These are phyloP conservation scores for Drosophila athabasca DNA, from an alignment of 1,140 invertebrate species.

Conservation along the genomic window DNA sequence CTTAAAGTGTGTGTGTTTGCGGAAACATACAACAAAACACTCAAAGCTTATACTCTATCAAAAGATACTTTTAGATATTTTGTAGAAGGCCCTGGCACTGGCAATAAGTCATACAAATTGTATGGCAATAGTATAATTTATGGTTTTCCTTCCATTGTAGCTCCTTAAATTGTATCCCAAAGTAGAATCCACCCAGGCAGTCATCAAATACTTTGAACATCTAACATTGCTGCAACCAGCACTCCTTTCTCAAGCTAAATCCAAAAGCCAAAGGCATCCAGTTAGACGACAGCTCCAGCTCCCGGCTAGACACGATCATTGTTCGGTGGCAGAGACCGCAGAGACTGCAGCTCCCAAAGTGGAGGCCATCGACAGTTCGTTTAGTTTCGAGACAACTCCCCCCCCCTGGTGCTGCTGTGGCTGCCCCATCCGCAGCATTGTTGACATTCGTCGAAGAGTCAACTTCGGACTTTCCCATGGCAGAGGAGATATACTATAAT, in stretches of 20 bases:
- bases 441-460: conserved; percentile 40
- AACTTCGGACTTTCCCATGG: conserved; percentile 50
- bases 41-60: background rate
- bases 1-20: background rate
- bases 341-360: conserved; percentile 27
- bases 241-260: background rate
- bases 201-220: conserved; percentile 19
- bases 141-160: too few species aligned
- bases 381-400: background rate
- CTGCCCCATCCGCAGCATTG: too few species aligned
- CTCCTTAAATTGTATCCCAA: background rate
- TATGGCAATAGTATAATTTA: too few species aligned
- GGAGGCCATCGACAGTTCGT: conserved; percentile 27
- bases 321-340: background rate
- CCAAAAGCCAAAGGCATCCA: conserved; percentile 36
- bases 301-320: conserved; percentile 42
- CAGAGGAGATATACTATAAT: conserved; percentile 48
- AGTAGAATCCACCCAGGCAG: background rate
- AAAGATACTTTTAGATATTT: background rate
- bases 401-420: background rate
- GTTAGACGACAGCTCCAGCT: conserved; percentile 25
- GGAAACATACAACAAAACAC: too few species aligned
- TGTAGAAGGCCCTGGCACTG: too few species aligned
- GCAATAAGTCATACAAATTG: background rate
- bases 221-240: conserved; percentile 1